Evolutionary conservation across 2,888 invertebrate species (phyloP).

Genomic region (Lasioglossum lativentre): DNA sequence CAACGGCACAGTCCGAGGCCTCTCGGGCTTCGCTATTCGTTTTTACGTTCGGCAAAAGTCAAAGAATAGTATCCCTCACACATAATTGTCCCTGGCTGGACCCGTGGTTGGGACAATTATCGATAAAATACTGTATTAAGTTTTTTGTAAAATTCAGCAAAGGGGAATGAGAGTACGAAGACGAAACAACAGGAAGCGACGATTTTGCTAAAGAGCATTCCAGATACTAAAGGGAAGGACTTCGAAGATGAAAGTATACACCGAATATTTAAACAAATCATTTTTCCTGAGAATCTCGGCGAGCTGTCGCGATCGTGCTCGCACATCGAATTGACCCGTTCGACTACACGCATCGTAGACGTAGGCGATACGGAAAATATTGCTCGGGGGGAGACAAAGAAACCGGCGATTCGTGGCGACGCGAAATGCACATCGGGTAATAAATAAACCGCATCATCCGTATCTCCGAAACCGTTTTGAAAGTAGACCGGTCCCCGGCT

Average conservation of each 20-base stretch:
- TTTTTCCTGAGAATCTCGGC: neutral
- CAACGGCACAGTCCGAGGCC: too few species aligned
- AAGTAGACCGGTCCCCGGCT: neutral
- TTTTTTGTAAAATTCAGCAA: too few species aligned
- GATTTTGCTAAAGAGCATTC: too few species aligned
- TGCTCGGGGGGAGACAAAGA: neutral
- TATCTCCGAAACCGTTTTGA: conserved; percentile 8
- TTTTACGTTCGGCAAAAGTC: too few species aligned
- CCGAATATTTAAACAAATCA: neutral
- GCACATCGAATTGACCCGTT: neutral
- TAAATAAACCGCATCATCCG: conserved; percentile 8
- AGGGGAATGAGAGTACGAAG: too few species aligned
- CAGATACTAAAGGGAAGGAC: too few species aligned
- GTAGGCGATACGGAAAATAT: neutral
- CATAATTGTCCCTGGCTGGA: too few species aligned
- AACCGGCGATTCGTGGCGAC: neutral
- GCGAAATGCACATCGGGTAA: neutral
- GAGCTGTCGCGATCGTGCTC: neutral
- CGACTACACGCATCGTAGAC: neutral
- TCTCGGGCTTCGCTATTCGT: too few species aligned
- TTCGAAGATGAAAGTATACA: neutral
- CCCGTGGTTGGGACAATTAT: too few species aligned
- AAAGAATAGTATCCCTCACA: too few species aligned
- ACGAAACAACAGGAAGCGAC: too few species aligned
- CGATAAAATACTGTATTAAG: too few species aligned